phyloP scores from a whole-genome alignment of 2,888 invertebrate species.

The Stegophylla sp. region DNA sequence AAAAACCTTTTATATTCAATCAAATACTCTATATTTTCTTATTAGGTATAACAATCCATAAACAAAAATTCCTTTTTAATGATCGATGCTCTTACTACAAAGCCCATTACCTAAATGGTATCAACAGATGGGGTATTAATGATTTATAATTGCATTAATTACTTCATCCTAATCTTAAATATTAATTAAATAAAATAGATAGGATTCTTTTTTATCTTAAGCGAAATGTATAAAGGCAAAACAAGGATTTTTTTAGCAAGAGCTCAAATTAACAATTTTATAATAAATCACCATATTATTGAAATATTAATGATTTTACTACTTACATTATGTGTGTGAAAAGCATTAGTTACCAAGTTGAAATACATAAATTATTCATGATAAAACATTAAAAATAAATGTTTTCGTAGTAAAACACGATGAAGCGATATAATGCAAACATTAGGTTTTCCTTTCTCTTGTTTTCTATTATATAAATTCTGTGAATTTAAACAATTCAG shows the following conservation, averaged over 20 bases:
- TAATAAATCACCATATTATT: not conserved
- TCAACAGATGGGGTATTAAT: not conserved
- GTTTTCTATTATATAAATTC: constrained; percentile 9
- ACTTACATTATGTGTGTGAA: not conserved
- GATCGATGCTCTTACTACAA: not conserved
- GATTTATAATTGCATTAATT: not conserved
- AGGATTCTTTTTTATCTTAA: not conserved
- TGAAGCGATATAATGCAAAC: not conserved
- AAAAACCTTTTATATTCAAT: too few relatives aligned
- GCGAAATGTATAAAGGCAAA: not conserved
- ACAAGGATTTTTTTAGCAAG: too few relatives aligned
- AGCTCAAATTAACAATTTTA: too few relatives aligned
- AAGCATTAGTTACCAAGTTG: not conserved
- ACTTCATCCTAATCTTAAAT: not conserved
- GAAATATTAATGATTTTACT: not conserved
- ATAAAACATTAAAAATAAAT: constrained; percentile 21
- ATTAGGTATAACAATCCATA: not conserved
- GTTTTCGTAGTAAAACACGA: constrained; percentile 16
- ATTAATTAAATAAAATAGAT: not conserved
- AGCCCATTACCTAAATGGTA: not conserved
- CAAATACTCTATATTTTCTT: too few relatives aligned
- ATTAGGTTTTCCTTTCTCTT: not conserved
- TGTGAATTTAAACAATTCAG: not conserved
- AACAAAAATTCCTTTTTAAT: not conserved
- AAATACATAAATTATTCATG: constrained; percentile 27